Base-by-base conservation (phyloP, 2,888 invertebrate genomes). In the Scrobipalpa costella region DNA sequence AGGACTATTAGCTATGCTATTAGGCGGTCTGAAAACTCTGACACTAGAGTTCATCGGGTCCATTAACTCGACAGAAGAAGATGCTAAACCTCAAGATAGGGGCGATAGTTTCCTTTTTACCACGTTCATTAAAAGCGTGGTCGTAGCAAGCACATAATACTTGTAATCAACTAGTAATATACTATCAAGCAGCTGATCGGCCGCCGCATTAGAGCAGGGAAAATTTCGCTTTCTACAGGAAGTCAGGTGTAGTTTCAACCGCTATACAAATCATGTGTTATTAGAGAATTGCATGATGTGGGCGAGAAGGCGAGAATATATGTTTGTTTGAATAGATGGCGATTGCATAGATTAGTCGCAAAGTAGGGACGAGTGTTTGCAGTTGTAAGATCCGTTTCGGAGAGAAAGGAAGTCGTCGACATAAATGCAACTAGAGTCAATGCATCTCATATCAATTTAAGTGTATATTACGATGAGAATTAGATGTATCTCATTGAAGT, bases 221-320 rank as follows among this genome's bases (percentile, higher is more conserved):
- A 66, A 62, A 61, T 63, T 64, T 70, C 64, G 69, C 79, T 82
- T 83, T 83, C 80, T 71, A 76, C 73, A 74, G 74, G 77, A 81
- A 78, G 58, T 60, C 63, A 27, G 66, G 17, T 55, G 62, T 62
- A 63, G 38, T 38, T 64, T 66, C 67, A 61, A 65, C 62, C 59
- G 64, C 67, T 34, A 64, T 67, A 63, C 61, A 52, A 55, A 27
- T 55, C 55, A 64, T 63, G 40, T 57, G 61, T 64, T 60, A 60
- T 66, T 44, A 66, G 63, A 50, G 36, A 59, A 55, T 64, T 64
- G 64, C 58, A 62, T 58, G 50, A 21, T 50, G 21, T 21, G 21
- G n/a, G n/a, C n/a, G n/a, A n/a, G n/a, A n/a, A n/a, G 21, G 50
- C 33, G 21, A 27, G 33, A 27, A 55, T 57, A 47, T 61, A 55